phyloP scores from a whole-genome alignment of 2,888 invertebrate genomes.

The Drosophila falleni region DNA sequence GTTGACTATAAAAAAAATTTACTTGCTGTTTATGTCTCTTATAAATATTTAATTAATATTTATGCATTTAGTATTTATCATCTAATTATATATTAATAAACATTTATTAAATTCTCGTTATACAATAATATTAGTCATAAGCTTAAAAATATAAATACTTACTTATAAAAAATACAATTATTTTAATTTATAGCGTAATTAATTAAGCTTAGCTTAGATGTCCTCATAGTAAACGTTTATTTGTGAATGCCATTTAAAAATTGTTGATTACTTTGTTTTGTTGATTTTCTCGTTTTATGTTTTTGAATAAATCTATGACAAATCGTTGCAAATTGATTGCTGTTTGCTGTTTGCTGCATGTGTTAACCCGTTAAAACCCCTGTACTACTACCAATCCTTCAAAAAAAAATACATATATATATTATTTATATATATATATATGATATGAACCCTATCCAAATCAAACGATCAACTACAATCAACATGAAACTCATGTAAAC shows the following conservation, averaged over 20 bases:
- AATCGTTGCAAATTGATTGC: constrained; percentile 68
- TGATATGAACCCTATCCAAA: constrained; percentile 43
- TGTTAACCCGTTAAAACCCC: constrained; percentile 35
- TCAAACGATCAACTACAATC: constrained; percentile 50
- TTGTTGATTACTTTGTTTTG: constrained; percentile 60
- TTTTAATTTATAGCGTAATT: constrained; percentile 31
- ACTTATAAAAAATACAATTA: constrained; percentile 9
- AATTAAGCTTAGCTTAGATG: constrained; percentile 48
- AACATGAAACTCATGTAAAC: constrained; percentile 77
- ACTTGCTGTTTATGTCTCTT: constrained; percentile 9
- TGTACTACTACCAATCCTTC: constrained; percentile 38
- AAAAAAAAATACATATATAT: neutral
- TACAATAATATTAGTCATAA: constrained; percentile 13
- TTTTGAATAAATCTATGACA: constrained; percentile 41
- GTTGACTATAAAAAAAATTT: neutral
- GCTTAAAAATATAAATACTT: constrained; percentile 7
- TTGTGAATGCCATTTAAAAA: constrained; percentile 61
- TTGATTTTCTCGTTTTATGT: constrained; percentile 66
- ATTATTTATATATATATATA: constrained; percentile 18
- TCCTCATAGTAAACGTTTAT: constrained; percentile 11
- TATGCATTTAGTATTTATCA: constrained; percentile 1
- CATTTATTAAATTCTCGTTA: neutral
- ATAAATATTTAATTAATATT: neutral
- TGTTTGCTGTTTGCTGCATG: constrained; percentile 69
- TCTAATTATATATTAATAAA: neutral